Conservation (phyloP, 2,113 vertebrate genomes). For the Macquaria ambigua region DNA sequence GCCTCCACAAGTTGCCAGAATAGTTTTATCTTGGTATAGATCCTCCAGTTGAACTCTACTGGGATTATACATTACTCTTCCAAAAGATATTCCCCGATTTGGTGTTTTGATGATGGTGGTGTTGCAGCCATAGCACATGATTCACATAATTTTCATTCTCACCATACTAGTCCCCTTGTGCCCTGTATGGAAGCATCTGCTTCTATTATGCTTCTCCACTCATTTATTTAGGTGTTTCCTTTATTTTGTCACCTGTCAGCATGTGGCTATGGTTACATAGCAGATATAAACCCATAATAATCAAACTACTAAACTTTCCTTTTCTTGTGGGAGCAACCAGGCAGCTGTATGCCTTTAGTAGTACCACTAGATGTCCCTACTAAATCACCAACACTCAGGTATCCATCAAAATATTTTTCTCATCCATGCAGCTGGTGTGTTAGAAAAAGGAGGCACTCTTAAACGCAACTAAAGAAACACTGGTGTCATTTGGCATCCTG, state of each 20-base stretch:
- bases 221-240: not conserved
- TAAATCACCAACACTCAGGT: slow-evolving; percentile 15
- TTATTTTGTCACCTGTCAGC: not conserved
- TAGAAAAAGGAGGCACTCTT: not conserved
- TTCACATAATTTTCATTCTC: not conserved
- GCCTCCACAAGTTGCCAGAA: not conserved
- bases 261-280: not conserved
- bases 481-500: not conserved
- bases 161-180: not conserved
- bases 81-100: not conserved
- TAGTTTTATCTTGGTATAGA: not conserved
- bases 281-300: not conserved
- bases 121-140: not conserved
- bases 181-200: not conserved
- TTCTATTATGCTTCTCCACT: not conserved
- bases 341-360: not conserved
- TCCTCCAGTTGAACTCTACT: not conserved
- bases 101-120: not conserved
- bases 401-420: not conserved
- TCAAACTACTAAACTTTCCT: not conserved
- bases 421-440: not conserved
- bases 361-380: slow-evolving; percentile 60
- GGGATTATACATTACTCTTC: not conserved
- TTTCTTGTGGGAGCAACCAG: not conserved
- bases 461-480: not conserved